Evolutionary conservation across 2,113 vertebrate species (phyloP).

Genomic region (Fregata magnificens): DNA sequence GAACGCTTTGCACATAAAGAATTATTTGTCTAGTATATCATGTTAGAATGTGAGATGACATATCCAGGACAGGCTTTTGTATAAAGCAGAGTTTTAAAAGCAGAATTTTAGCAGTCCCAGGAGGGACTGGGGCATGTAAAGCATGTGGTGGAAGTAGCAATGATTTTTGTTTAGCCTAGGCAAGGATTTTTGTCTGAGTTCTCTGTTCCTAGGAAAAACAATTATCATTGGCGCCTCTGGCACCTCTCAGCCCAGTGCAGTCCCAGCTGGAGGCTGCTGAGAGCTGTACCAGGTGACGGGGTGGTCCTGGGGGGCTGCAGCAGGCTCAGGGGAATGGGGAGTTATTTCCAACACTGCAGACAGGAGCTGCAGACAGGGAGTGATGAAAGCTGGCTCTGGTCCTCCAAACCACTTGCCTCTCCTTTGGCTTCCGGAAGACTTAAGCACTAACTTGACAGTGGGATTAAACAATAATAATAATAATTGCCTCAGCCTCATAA

Average conservation of each 20-base stretch:
- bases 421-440: background rate
- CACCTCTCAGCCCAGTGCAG: background rate
- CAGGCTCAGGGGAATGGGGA: background rate
- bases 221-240: background rate
- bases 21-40: slow-evolving; percentile 51
- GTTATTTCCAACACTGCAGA: background rate
- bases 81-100: slow-evolving; percentile 16
- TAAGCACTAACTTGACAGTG: background rate
- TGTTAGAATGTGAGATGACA: slow-evolving; percentile 40
- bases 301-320: background rate
- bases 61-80: slow-evolving; percentile 44
- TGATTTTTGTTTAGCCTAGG: background rate
- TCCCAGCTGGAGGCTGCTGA: background rate
- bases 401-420: background rate
- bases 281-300: fast-evolving
- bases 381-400: background rate
- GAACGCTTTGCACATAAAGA: slow-evolving; percentile 20
- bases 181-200: background rate
- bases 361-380: background rate
- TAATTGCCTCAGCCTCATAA: background rate
- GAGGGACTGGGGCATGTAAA: background rate
- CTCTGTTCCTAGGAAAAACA: background rate
- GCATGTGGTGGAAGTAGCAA: background rate
- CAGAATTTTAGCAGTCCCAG: slow-evolving; percentile 24
- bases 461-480: background rate